These are phyloP conservation scores for Plecotus auritus DNA, from an alignment of 2,113 vertebrate genomes.

Conservation along the genomic window DNA sequence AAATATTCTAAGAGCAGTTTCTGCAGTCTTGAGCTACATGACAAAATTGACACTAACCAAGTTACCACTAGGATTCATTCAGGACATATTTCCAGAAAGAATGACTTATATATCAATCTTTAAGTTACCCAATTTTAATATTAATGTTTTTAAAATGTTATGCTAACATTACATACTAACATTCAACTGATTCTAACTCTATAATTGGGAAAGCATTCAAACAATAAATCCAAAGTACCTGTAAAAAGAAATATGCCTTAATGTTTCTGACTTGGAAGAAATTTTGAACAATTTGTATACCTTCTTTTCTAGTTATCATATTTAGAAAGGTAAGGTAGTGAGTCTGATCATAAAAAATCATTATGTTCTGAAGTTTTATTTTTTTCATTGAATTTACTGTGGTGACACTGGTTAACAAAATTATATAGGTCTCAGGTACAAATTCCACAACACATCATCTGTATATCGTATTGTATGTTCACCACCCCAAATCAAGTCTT, in stretches of 20 bases:
- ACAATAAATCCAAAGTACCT: constrained; percentile 25
- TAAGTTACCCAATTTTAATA: background rate
- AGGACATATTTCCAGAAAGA: background rate
- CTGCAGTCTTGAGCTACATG: background rate
- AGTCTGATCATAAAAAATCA: constrained; percentile 13
- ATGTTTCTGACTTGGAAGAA: constrained; percentile 51
- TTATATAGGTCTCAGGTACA: background rate
- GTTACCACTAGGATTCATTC: background rate
- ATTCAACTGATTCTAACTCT: background rate
- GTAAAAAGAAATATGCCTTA: constrained; percentile 24
- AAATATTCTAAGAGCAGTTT: background rate
- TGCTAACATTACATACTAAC: background rate
- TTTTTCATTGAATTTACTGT: background rate
- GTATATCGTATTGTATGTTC: background rate
- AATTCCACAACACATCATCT: background rate
- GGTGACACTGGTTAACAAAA: background rate
- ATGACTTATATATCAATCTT: background rate
- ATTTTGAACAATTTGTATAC: constrained; percentile 49
- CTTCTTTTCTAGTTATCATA: constrained; percentile 28
- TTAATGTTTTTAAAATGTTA: background rate
- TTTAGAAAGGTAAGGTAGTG: constrained; percentile 23
- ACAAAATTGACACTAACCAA: background rate
- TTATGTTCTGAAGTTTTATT: background rate
- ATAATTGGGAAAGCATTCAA: background rate
- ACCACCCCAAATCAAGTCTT: background rate